These are phyloP conservation scores for Periophthalmodon schlosseri DNA, from an alignment of 2,113 vertebrate species.

Conservation along the genomic window DNA sequence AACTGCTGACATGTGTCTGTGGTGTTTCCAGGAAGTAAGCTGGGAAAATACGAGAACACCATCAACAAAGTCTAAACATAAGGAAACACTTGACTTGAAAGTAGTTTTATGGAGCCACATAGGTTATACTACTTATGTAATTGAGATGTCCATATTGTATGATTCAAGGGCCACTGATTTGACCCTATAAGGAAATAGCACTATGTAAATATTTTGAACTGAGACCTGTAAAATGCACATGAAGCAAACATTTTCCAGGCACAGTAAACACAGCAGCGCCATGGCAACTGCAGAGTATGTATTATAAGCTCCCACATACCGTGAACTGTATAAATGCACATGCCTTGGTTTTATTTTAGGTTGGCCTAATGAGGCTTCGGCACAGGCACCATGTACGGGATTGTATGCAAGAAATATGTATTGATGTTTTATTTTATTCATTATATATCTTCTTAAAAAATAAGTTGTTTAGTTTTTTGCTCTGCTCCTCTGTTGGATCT, in stretches of 20 bases:
- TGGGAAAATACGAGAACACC: constrained; percentile 23
- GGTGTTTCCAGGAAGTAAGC: constrained; percentile 28
- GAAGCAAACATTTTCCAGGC: constrained; percentile 23
- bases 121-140: constrained; percentile 1
- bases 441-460: constrained; percentile 18
- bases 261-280: constrained; percentile 34
- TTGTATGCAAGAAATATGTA: constrained; percentile 2
- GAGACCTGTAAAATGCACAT: constrained; percentile 42
- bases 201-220: constrained; percentile 30
- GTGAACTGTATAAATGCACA: not conserved
- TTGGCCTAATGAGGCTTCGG: constrained; percentile 24
- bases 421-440: not conserved
- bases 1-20: not conserved
- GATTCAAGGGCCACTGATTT: not conserved
- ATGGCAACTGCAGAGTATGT: constrained; percentile 41
- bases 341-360: constrained; percentile 28
- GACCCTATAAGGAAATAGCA: constrained; percentile 16
- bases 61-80: not conserved
- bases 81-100: constrained; percentile 2
- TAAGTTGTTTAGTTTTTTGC: not conserved
- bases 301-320: constrained; percentile 33
- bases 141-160: too few relatives aligned
- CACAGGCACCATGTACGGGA: constrained; percentile 19
- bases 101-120: not conserved
- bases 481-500: too few relatives aligned